Percentiles rank a stretch among this genome's conserved stretches.
Evolutionary conservation across 2,888 invertebrate genomes (phyloP).

Genomic region (Trachelus troglodyta): DNA sequence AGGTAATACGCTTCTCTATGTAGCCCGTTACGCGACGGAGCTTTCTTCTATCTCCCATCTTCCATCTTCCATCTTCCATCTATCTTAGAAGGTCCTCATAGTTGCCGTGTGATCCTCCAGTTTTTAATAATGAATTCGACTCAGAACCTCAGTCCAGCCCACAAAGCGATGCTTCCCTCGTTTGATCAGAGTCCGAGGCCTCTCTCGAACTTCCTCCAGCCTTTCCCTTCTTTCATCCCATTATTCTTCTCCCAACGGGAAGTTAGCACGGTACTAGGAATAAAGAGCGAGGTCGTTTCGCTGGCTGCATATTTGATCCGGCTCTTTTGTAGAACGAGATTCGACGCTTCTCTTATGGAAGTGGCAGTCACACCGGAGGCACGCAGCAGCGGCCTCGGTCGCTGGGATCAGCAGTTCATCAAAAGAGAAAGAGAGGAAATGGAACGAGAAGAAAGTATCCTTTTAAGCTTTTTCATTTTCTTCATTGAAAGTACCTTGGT

Average conservation of each 20-base stretch:
- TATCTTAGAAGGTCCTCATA: background rate
- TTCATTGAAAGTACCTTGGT: background rate
- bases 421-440: background rate
- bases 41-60: background rate
- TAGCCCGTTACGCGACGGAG: background rate
- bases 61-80: background rate
- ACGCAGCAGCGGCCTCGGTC: background rate
- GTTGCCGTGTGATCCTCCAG: background rate
- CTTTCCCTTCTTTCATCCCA: background rate
- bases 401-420: background rate
- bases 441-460: background rate
- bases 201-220: background rate
- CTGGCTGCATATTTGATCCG: background rate
- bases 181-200: background rate
- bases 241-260: background rate
- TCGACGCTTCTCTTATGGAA: background rate
- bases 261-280: background rate
- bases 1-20: constrained; percentile 2
- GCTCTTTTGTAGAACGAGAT: background rate
- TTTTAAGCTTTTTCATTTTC: background rate
- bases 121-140: background rate
- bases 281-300: background rate
- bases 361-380: background rate
- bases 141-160: background rate
- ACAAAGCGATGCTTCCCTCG: background rate